Conservation (phyloP, 2,797 vertebrate genomes). For the Sphaeramia orbicularis region DNA sequence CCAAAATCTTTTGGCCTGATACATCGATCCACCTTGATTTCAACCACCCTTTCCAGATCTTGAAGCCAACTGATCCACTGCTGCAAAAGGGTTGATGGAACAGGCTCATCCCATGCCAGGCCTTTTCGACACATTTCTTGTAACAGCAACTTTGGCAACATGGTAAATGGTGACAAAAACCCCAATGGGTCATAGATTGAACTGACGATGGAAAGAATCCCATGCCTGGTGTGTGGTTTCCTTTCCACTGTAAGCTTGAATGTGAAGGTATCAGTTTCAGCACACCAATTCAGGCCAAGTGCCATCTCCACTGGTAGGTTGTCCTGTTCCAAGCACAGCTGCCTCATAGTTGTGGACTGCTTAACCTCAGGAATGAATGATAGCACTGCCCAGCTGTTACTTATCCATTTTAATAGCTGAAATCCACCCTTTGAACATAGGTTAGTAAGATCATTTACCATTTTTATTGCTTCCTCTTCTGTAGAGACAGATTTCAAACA, state of each 20-base stretch:
- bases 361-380: constrained; percentile 4
- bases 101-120: background rate
- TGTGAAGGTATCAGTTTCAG: constrained; percentile 2
- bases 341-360: background rate
- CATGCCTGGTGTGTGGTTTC: constrained; percentile 5
- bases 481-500: background rate
- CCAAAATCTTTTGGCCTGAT: background rate
- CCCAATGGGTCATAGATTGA: constrained; percentile 24
- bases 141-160: constrained; percentile 11
- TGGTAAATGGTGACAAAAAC: constrained; percentile 2
- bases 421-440: constrained; percentile 2
- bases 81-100: background rate
- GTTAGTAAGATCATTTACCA: background rate
- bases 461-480: background rate
- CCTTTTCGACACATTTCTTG: constrained; percentile 23
- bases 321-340: constrained; percentile 4
- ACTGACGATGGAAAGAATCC: constrained; percentile 17
- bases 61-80: constrained; percentile 5
- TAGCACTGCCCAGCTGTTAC: background rate
- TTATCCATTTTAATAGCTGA: constrained; percentile 3
- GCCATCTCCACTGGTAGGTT: constrained; percentile 4
- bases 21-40: background rate
- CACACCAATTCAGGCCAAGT: constrained; percentile 15
- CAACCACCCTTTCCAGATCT: background rate
- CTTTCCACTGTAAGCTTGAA: constrained; percentile 4